Base-by-base conservation (phyloP, 2,113 vertebrate genomes). In the Pelecanoides urinatrix region DNA sequence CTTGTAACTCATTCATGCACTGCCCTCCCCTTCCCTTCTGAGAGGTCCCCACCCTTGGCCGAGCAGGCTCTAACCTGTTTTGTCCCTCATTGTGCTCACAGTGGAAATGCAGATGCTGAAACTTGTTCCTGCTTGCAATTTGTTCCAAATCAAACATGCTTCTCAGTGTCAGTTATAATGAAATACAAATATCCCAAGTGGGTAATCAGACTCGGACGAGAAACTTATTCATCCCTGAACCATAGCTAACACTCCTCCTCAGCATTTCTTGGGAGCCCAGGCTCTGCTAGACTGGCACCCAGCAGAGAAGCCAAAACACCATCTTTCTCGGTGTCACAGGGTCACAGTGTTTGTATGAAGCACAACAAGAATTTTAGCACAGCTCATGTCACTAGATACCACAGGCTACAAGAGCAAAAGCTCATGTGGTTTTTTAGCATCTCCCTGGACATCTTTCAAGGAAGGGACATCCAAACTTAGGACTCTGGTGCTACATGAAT, bases 11-110 rank as follows among this genome's bases (percentile, higher is more conserved):
- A 94, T 94, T 95, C 55, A 82, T 13, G 59, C 21, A 6, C 79
- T 94, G 77, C 86, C 62, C 78, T 83, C 49, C 68, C 80, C 38
- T 77, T 36, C 49, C 29, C 45, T 45, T 1, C 38, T 2, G 13
- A 80, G 52, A 90, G 36, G 73, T 93, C 90, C 91, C 96, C 92
- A 93, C 97, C 96, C 96, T 96, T n/a, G 78, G 86, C 89, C 63
- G 45, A 95, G 91, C 96, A 97, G 84, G 95, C 79, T 88, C 86
- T 36, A 90, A 97, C 97, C 94, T 96, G 97, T 97, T 95, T 42
- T 89, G 94, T 94, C 96, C 94, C 76, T 96, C 53, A 26, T 50
- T 63, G 58, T 90, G 85, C 87, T 93, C 16, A 2, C 66, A 82
- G 63, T 93, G 85, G 71, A 96, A 97, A 95, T 96, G 92, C 67